Conservation (phyloP, 2,888 invertebrate genomes). For the Ypsolopha scabrella region DNA sequence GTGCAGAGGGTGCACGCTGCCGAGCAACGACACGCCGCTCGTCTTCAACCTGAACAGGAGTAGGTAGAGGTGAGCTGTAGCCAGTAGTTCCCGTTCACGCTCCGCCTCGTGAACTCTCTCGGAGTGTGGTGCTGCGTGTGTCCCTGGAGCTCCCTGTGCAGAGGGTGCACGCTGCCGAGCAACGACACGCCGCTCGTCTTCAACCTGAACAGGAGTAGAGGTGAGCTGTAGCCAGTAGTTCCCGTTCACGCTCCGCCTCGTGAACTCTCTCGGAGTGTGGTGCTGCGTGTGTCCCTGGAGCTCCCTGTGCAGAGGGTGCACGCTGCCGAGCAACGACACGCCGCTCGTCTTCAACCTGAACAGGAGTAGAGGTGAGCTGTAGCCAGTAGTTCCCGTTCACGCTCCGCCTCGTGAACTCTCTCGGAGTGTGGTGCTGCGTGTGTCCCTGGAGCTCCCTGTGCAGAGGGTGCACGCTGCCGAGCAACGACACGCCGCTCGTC, state of each 20-base stretch:
- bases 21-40: conserved; percentile 21
- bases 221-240: conserved; percentile 93
- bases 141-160: conserved; percentile 85
- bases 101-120: conserved; percentile 83
- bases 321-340: conserved; percentile 62
- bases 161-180: conserved; percentile 87
- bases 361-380: background rate
- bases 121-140: conserved; percentile 77
- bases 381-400: conserved; percentile 83
- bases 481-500: conserved; percentile 65
- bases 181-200: conserved; percentile 57
- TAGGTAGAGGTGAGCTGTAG: background rate
- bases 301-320: conserved; percentile 87
- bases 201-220: conserved; percentile 31
- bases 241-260: conserved; percentile 88
- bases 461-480: conserved; percentile 86
- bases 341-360: background rate
- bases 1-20: conserved; percentile 88
- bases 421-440: conserved; percentile 74
- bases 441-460: conserved; percentile 88
- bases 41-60: background rate
- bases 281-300: conserved; percentile 86
- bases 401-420: conserved; percentile 82
- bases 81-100: conserved; percentile 84
- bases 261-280: conserved; percentile 73